phyloP scores from a whole-genome alignment of 2,797 vertebrate species.

The Cryptoprocta ferox region DNA sequence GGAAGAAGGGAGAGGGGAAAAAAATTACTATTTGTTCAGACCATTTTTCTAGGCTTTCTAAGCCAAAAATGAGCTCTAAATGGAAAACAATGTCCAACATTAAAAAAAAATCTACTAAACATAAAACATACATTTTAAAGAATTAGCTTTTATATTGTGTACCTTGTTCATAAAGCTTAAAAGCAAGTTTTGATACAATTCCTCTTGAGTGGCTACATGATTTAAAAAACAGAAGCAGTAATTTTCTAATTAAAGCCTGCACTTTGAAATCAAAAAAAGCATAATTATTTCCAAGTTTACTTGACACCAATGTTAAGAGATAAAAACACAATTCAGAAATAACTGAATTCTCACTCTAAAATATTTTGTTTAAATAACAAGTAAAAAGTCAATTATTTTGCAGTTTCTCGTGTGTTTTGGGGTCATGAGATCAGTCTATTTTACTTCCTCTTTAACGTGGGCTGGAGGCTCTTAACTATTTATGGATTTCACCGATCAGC shows the following conservation, averaged over 20 bases:
- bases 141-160: constrained; percentile 45
- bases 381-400: constrained; percentile 63
- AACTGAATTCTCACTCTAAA: constrained; percentile 6
- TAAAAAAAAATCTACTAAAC: neutral
- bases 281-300: constrained; percentile 44
- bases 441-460: constrained; percentile 69
- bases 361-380: constrained; percentile 51
- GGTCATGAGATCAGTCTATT: constrained; percentile 60
- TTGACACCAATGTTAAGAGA: neutral
- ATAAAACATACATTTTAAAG: constrained; percentile 15
- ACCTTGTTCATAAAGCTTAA: constrained; percentile 21
- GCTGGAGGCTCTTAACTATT: constrained; percentile 61
- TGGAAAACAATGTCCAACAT: neutral
- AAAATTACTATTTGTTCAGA: neutral
- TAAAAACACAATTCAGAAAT: constrained; percentile 44
- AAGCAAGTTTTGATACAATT: neutral
- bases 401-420: constrained; percentile 45
- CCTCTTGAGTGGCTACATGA: neutral
- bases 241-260: constrained; percentile 45
- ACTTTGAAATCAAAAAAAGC: constrained; percentile 51
- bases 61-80: neutral
- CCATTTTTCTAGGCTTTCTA: neutral
- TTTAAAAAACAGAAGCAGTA: constrained; percentile 53
- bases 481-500: constrained; percentile 59
- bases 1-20: neutral